Evolutionary conservation across 2,113 vertebrate genomes (phyloP).

Genomic region (Acrocephalus arundinaceus): DNA sequence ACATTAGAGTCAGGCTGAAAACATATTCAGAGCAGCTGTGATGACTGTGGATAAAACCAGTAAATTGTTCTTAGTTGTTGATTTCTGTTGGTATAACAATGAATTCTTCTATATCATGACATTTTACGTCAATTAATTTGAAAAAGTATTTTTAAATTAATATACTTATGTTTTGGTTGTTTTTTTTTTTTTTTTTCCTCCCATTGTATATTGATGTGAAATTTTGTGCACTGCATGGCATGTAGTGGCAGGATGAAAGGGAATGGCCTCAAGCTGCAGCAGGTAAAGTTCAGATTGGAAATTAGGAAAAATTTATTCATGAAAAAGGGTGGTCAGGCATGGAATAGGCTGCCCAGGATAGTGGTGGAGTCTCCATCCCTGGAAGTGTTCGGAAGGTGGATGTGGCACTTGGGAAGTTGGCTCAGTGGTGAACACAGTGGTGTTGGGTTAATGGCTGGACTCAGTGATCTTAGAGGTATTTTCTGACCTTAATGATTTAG

Average conservation of each 20-base stretch:
- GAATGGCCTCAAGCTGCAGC: background rate
- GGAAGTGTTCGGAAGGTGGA: background rate
- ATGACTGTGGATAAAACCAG: background rate
- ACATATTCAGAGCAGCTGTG: background rate
- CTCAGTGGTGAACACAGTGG: accelerated
- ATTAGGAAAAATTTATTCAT: background rate
- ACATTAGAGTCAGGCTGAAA: background rate
- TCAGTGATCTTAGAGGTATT: background rate
- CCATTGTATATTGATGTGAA: background rate
- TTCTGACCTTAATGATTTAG: background rate
- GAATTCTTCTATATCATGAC: background rate
- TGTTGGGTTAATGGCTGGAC: background rate
- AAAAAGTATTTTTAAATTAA: background rate
- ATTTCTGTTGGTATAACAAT: background rate
- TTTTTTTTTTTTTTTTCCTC: background rate
- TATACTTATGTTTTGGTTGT: accelerated
- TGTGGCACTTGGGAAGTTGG: background rate
- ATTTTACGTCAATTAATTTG: background rate
- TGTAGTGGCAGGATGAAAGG: background rate
- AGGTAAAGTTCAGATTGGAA: background rate
- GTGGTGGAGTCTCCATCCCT: background rate
- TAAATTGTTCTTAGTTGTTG: background rate
- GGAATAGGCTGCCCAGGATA: background rate
- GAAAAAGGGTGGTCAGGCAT: background rate
- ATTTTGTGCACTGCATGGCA: background rate